phyloP scores from a whole-genome alignment of 2,797 vertebrate genomes.

The Oreochromis mossambicus region DNA sequence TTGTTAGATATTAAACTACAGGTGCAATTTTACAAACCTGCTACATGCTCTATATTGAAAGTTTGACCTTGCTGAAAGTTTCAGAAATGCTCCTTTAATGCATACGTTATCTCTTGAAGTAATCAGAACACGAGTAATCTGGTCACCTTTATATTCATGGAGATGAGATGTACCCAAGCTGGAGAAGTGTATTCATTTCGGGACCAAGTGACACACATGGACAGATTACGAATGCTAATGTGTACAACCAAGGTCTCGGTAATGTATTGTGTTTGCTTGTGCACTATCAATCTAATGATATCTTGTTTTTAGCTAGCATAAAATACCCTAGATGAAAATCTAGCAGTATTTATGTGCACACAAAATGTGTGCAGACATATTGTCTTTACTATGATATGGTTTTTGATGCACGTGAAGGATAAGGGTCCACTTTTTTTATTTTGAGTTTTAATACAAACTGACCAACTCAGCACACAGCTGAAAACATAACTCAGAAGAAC shows the following conservation, averaged over 20 bases:
- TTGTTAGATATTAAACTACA: constrained; percentile 26
- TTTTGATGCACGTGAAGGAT: background rate
- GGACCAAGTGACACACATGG: constrained; percentile 3
- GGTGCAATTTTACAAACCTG: background rate
- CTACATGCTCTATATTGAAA: background rate
- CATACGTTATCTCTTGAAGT: constrained; percentile 45
- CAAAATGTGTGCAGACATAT: background rate
- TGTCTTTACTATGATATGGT: fast-evolving
- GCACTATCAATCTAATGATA: constrained; percentile 27
- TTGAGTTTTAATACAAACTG: background rate
- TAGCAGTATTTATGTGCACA: constrained; percentile 17
- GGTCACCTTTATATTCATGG: constrained; percentile 37
- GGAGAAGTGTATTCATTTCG: constrained; percentile 16
- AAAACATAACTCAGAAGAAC: background rate
- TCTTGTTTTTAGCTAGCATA: constrained; percentile 20
- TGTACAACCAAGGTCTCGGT: background rate
- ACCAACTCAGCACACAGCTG: background rate
- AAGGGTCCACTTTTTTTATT: background rate
- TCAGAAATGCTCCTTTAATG: constrained; percentile 27
- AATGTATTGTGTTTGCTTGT: background rate
- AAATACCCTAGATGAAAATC: constrained; percentile 28
- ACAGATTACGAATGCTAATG: constrained; percentile 53
- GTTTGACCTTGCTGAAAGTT: constrained; percentile 54
- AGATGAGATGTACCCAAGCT: constrained; percentile 10
- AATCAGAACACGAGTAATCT: constrained; percentile 34